Evolutionary conservation across 2,888 invertebrate species (phyloP), one percentile per base, ranked within the genome.

Genomic region (Agrochola lychnidis): DNA sequence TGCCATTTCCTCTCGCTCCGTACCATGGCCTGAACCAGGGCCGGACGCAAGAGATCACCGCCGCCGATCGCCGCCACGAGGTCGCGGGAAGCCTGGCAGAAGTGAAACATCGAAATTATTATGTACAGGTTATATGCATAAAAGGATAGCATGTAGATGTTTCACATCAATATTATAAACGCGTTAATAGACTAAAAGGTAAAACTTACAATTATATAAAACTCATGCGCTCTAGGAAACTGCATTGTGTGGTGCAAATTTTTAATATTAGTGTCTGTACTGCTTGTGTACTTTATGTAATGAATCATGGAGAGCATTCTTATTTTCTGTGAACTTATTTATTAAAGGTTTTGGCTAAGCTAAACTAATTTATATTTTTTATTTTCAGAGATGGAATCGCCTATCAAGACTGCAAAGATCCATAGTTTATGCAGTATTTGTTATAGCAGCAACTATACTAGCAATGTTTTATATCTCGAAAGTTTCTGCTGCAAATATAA

Each of bases 381-480:
- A 79, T 86, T 97, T 97, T 73, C 94, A 99, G 99, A 97, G 97
- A 95, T 99, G 99, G 99, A 98, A 99, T 93, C 98, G 98, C 87
- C 95, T 99, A 76, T 98, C 99, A 30, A 97, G 98, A 88, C 97
- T 98, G 90, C 99, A 99, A 93, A 97, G 98, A 85, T 98, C 98
- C 90, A 96, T 98, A 87, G 97, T 98, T 70, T 98, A 98, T 90
- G 97, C 98, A 87, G 90, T 97, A 78, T 84, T 97, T 79, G 92
- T 97, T 68, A 91, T 97, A 81, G 93, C 97, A 83, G 94, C 97
- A 83, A 97, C 97, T 70, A 92, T 97, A 82, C 93, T 98, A 87
- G 97, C 97, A 88, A 96, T 97, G 88, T 92, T 98, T 76, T 97
- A 97, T 85, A 93, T 94, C n/a, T 93, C 95, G 79, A 94, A 92